Conservation (phyloP, 2,113 vertebrate genomes). For the Psammodynastes pulverulentus region DNA sequence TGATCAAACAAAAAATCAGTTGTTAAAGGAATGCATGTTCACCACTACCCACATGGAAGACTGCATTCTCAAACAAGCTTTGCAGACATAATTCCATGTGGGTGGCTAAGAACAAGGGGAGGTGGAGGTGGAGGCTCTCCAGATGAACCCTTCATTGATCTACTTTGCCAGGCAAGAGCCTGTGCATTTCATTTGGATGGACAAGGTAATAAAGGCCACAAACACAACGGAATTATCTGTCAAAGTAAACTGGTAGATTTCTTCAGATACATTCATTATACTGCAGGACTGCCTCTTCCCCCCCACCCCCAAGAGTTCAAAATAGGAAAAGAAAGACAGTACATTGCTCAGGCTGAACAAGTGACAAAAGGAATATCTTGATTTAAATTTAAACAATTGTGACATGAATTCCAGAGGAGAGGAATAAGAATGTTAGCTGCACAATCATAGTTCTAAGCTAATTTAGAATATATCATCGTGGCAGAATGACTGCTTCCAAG, state of each 20-base stretch:
- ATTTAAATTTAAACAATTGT: not conserved
- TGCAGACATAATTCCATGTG: constrained; percentile 13
- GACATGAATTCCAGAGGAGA: not conserved
- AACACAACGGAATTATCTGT: not conserved
- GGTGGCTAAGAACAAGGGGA: not conserved
- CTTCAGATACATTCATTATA: not conserved
- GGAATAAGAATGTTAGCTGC: not conserved
- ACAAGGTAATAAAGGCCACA: not conserved
- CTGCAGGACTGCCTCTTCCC: not conserved
- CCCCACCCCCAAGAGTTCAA: not conserved
- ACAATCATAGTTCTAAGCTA: not conserved
- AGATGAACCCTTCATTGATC: constrained; percentile 47
- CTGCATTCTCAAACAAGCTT: constrained; percentile 49
- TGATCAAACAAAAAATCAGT: constrained; percentile 48
- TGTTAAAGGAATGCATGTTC: constrained; percentile 41
- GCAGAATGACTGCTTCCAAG: not conserved
- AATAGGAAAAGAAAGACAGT: not conserved
- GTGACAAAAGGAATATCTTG: not conserved
- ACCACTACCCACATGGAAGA: constrained; percentile 25
- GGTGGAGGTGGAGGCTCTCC: not conserved
- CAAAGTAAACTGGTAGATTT: not conserved
- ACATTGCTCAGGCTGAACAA: not conserved
- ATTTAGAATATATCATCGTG: not conserved
- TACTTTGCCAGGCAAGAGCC: constrained; percentile 6
- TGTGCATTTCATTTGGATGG: constrained; percentile 16